Conservation (phyloP, 2,888 invertebrate species). For the Agrotis ipsilon region DNA sequence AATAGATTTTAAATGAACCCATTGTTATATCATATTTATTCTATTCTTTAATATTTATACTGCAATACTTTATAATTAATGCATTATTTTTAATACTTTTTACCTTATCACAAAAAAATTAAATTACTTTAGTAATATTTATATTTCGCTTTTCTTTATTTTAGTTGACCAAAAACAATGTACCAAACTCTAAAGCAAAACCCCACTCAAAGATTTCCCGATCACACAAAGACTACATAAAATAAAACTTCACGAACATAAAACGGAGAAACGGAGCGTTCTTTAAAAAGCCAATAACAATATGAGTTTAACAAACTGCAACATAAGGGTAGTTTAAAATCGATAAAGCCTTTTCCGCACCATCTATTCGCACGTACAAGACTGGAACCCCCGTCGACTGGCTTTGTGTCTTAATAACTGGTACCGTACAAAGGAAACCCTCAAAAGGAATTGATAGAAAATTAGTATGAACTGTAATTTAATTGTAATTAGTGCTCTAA, state of each 20-base stretch:
- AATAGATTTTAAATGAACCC: too few relatives aligned
- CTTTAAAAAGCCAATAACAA: constrained; percentile 81
- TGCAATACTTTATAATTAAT: too few relatives aligned
- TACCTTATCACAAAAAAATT: too few relatives aligned
- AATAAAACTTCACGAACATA: constrained; percentile 58
- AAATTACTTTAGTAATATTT: too few relatives aligned
- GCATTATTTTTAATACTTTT: too few relatives aligned
- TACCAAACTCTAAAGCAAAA: constrained; percentile 13
- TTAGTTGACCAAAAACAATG: neutral
- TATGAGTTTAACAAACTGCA: constrained; percentile 82
- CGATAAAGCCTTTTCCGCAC: constrained; percentile 81
- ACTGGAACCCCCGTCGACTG: constrained; percentile 67
- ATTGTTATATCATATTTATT: too few relatives aligned
- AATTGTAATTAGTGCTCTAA: constrained; percentile 57
- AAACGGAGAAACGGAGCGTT: constrained; percentile 56
- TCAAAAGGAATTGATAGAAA: constrained; percentile 82
- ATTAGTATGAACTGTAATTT: constrained; percentile 76
- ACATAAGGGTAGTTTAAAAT: constrained; percentile 81
- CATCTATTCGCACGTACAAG: constrained; percentile 79
- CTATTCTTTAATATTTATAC: too few relatives aligned
- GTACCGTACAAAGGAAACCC: constrained; percentile 77
- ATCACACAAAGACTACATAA: constrained; percentile 34
- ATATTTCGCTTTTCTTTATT: too few relatives aligned
- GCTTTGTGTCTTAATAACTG: constrained; percentile 81
- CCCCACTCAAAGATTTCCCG: constrained; percentile 8